Conservation (phyloP, 2,888 invertebrate species). For the Erpobdella octoculata region DNA sequence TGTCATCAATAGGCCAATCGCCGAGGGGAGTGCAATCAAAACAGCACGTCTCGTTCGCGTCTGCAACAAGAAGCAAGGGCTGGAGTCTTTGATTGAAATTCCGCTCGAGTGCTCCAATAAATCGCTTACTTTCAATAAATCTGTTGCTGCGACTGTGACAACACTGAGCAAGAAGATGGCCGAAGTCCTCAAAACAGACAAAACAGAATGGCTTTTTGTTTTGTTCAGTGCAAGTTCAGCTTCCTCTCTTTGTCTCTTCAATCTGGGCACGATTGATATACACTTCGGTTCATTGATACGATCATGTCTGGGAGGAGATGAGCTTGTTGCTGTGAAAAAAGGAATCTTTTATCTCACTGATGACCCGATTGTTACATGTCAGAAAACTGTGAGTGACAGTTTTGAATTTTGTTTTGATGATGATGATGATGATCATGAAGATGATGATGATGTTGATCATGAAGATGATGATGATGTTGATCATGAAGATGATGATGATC, state of each 20-base stretch:
- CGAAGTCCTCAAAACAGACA: not conserved
- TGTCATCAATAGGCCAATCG: not conserved
- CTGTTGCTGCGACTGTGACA: not conserved
- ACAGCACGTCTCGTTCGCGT: not conserved
- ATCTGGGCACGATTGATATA: not conserved
- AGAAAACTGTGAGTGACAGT: not conserved
- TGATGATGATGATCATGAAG: not conserved
- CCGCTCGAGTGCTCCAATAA: not conserved
- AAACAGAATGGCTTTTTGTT: slow-evolving; percentile 8
- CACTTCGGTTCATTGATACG: not conserved
- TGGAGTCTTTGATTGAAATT: slow-evolving; percentile 8
- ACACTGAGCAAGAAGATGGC: not conserved
- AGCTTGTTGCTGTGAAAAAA: not conserved
- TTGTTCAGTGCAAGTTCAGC: not conserved
- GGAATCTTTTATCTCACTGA: not conserved
- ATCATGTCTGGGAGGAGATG: not conserved
- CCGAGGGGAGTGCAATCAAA: not conserved
- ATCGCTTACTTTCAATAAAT: not conserved
- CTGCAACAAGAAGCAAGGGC: not conserved
- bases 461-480: slow-evolving; percentile 6
- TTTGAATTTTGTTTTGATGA: not conserved
- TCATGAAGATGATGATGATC: not conserved
- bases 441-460: slow-evolving; percentile 13
- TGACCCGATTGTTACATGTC: not conserved
- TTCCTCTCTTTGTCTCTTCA: not conserved